Percentiles rank a stretch among this genome's conserved stretches.
Conservation (phyloP, 2,888 invertebrate species). For the Drosophila monieri region DNA sequence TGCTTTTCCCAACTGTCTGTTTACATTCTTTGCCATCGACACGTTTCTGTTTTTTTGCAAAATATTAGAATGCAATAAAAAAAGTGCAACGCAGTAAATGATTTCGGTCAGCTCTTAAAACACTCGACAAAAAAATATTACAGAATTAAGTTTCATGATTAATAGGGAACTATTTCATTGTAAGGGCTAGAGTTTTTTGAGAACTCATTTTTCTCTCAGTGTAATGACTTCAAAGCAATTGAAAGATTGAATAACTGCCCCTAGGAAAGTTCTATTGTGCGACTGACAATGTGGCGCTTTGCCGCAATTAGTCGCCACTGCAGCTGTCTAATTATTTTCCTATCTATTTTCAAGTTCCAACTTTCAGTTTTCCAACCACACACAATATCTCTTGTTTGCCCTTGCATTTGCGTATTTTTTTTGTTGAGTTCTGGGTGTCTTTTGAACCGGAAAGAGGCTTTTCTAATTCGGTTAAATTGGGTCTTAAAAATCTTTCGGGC, state of each 20-base stretch:
- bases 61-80: constrained; percentile 27
- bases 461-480: constrained; percentile 3
- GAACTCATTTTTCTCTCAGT: neutral
- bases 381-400: constrained; percentile 8
- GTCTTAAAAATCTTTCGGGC: neutral
- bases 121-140: constrained; percentile 12
- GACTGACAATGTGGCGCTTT: constrained; percentile 34
- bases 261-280: neutral
- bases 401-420: constrained; percentile 33
- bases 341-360: constrained; percentile 43
- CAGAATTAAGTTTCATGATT: too few relatives aligned
- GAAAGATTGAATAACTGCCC: constrained; percentile 22
- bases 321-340: constrained; percentile 60
- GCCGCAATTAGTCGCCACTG: constrained; percentile 30
- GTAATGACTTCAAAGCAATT: constrained; percentile 13
- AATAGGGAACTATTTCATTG: too few relatives aligned
- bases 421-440: constrained; percentile 9
- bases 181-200: neutral
- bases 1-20: constrained; percentile 24
- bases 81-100: constrained; percentile 26
- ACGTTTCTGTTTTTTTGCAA: constrained; percentile 31
- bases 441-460: constrained; percentile 46
- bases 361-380: constrained; percentile 14
- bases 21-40: constrained; percentile 34
- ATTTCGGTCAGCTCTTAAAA: constrained; percentile 5